Percentiles rank a stretch among this genome's conserved stretches.
Conservation (phyloP, 2,113 vertebrate genomes). For the Carlito syrichta region DNA sequence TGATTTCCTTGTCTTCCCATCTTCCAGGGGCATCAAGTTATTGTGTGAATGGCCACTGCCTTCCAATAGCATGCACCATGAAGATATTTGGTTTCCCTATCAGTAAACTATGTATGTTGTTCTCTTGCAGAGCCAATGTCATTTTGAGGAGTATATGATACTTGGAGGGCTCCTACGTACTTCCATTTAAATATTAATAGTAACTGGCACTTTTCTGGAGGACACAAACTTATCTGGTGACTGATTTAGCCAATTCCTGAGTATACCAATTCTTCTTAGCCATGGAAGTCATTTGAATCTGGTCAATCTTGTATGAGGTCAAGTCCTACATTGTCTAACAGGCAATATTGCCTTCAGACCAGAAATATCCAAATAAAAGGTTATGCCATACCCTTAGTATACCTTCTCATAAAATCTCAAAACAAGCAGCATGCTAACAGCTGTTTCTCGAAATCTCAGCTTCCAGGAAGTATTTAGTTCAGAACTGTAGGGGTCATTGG, state of each 20-base stretch:
- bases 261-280: slow-evolving; percentile 16
- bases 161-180: neutral
- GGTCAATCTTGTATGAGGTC: neutral
- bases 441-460: neutral
- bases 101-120: neutral
- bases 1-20: neutral
- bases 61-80: neutral
- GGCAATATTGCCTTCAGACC: neutral
- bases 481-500: neutral
- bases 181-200: neutral
- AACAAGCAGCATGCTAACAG: neutral
- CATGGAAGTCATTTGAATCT: neutral
- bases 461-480: neutral
- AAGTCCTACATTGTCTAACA: neutral
- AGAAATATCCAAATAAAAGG: neutral
- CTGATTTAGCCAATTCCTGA: neutral
- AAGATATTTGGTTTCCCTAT: neutral
- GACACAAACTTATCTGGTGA: neutral
- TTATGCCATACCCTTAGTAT: neutral
- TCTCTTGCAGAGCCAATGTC: neutral
- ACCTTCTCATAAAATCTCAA: neutral
- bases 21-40: neutral
- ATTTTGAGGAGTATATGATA: neutral
- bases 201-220: neutral
- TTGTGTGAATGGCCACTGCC: neutral